Evolutionary conservation across 2,888 invertebrate genomes (phyloP), one percentile per base, ranked within the genome.

Genomic region (Anticlea derivata): DNA sequence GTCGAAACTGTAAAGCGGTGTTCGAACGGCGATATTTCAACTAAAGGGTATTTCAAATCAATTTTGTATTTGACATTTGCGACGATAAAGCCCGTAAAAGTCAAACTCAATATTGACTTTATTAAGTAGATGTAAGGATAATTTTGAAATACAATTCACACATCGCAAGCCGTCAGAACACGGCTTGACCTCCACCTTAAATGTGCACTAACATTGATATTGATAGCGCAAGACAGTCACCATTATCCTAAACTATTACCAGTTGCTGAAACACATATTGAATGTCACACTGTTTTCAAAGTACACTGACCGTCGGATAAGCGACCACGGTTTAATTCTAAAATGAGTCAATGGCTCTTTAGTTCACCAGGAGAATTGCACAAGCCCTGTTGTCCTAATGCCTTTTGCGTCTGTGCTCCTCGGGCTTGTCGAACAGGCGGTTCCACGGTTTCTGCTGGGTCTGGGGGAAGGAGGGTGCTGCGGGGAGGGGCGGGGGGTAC

Each of bases 401-500:
- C n/a, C n/a, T n/a, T n/a, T n/a, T n/a, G n/a, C n/a, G n/a, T 7
- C 13, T 20, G 3, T 34, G 8, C 7, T 33, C 33, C 11, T 48
- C 11, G 7, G 50, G 45, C n/a, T 54, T 49, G 41, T 49, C 54
- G 38, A 54, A 50, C 0, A 54, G 50, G 1, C 50, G 40, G 50
- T 54, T 54, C 54, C 54, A 54, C 8, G 50, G 49, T 33, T 45
- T 50, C 8, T 33, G 58, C 45, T 53, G 38, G 10, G 35, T 10
- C 8, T 45, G 45, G n/a, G 37, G 46, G 37, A 51, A 51, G 10
- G 41, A n/a, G 1, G 37, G 31, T 7, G 51, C 52, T 22, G 44
- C 39, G 11, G 43, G 52, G 11, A 45, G 43, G 11, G 38, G 38
- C 29, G 51, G 60, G 2, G 56, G 50, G 45, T 46, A 46, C 1